Evolutionary conservation across 2,113 vertebrate species (phyloP).

Genomic region (Calidris pygmaea): DNA sequence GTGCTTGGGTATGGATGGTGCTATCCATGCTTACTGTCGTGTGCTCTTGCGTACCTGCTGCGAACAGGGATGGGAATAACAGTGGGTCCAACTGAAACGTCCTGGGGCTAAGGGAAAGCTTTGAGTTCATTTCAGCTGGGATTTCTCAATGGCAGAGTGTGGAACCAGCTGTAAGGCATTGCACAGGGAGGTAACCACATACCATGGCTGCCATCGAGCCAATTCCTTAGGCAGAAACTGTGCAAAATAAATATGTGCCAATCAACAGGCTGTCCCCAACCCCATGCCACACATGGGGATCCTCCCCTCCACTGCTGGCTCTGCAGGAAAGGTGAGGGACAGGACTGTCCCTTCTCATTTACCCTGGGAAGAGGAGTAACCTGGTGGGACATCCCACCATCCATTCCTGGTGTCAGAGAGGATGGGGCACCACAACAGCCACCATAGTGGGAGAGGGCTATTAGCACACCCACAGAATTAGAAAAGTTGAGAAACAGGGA

Average conservation of each 20-base stretch:
- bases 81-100: neutral
- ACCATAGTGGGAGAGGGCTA: neutral
- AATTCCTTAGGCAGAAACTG: neutral
- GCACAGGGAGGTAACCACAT: fast-evolving
- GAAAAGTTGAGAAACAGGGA: neutral
- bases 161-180: neutral
- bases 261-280: neutral
- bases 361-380: too few species aligned
- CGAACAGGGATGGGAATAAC: fast-evolving
- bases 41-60: too few species aligned
- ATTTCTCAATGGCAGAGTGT: too few species aligned
- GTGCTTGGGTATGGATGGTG: neutral
- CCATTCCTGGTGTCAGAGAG: neutral
- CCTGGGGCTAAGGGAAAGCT: neutral
- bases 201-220: neutral
- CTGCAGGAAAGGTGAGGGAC: neutral
- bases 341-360: neutral
- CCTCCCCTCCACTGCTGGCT: neutral
- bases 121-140: too few species aligned
- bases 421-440: neutral
- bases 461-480: fast-evolving
- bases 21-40: fast-evolving
- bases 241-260: neutral
- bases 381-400: fast-evolving
- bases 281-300: fast-evolving